Evolutionary conservation across 2,113 vertebrate species (phyloP).

Genomic region (Spermophilus dauricus): DNA sequence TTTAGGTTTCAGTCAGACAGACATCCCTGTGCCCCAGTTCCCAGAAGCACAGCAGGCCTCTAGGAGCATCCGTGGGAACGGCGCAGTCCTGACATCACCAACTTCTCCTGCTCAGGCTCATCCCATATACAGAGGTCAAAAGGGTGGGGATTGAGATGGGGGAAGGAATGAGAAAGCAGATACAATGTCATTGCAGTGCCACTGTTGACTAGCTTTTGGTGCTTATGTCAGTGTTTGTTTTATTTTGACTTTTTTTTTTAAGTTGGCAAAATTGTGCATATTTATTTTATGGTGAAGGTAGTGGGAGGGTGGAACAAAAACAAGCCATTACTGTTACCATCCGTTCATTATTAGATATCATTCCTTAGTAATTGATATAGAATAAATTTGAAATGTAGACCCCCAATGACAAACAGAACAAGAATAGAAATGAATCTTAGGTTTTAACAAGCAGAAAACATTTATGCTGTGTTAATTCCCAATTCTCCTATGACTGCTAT

Average conservation of each 20-base stretch:
- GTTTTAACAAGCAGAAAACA: conserved; percentile 46
- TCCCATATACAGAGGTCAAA: conserved; percentile 84
- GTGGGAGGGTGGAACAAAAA: conserved; percentile 69
- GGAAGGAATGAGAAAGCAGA: conserved; percentile 82
- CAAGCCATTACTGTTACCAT: conserved; percentile 46
- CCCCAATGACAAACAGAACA: conserved; percentile 1
- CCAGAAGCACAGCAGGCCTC: conserved; percentile 86
- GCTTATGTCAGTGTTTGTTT: conserved; percentile 66
- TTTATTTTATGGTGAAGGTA: conserved; percentile 50
- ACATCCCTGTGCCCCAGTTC: conserved; percentile 85
- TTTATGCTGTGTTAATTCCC: conserved; percentile 42
- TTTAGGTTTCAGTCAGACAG: conserved; percentile 86
- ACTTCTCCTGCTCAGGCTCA: conserved; percentile 83
- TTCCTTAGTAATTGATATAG: conserved; percentile 26
- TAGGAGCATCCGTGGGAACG: conserved; percentile 84
- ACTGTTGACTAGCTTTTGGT: conserved; percentile 61
- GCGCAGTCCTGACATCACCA: conserved; percentile 84
- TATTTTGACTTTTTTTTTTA: conserved; percentile 57
- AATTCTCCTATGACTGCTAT: conserved; percentile 44
- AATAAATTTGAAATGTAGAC: conserved; percentile 48
- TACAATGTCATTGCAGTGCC: conserved; percentile 48
- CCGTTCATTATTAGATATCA: conserved; percentile 40
- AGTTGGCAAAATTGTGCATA: conserved; percentile 61
- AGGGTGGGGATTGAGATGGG: conserved; percentile 82
- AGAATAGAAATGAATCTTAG: conserved; percentile 42